Base-by-base conservation (phyloP, 2,113 vertebrate species). In the Gymnorhina tibicen region DNA sequence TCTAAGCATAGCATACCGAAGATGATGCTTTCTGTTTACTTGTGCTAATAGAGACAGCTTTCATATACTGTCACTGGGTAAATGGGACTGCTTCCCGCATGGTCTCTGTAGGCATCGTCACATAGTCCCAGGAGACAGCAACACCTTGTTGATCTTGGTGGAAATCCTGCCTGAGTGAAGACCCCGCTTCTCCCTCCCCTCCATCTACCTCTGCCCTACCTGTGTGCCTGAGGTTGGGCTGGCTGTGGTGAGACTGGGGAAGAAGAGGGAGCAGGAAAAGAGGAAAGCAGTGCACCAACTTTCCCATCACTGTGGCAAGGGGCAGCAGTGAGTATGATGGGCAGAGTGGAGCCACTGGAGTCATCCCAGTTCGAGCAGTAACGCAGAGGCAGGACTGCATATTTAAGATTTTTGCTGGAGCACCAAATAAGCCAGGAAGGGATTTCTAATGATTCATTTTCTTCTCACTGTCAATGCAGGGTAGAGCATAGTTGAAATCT, bases 241-340 rank as follows among this genome's bases (percentile, higher is more conserved):
- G 76, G 55, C 68, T 84, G 30, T n/a, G 50, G 49, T 49, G 68
- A 72, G 69, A 58, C 21, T 37, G 28, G 41, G 56, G 53, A 89
- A 70, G 22, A 74, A 80, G 60, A 81, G 49, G 47, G 73, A 70
- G 60, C 49, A 79, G 91, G 62, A 22, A 46, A 85, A 93, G 42
- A 91, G 21, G 41, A 70, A 83, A 49, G 35, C 70, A 42, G 20
- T 4, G 23, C 35, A 85, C 41, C 60, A 79, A 32, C 53, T 58
- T 77, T 58, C 44, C 58, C 68, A 86, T 41, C 23, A 27, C 41
- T 30, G 3, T 93, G 86, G 68, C 79, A 93, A 96, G 92, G 80
- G 95, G 92, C 96, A 95, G 91, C 91, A 96, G 64, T 50, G 91
- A 94, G 95, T 75, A 49, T 7, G 3, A 41, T 11, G 83, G 93